Conservation (phyloP, 2,888 invertebrate species). For the Hypomecis punctinalis region DNA sequence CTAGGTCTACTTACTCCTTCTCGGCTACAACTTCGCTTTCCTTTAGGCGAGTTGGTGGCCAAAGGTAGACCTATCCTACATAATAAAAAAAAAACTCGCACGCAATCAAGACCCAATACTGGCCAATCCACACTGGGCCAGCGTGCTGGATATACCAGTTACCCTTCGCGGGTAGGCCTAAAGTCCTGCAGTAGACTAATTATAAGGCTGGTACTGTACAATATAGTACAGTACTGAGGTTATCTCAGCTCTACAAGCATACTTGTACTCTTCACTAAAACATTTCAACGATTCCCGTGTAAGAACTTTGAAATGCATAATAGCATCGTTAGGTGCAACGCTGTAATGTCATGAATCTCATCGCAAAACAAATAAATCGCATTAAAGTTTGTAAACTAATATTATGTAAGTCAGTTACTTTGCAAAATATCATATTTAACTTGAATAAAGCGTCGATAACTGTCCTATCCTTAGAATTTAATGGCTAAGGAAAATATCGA, state of each 20-base stretch:
- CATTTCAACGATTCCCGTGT: not conserved
- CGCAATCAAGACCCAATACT: too few species aligned
- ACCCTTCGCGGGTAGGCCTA: too few species aligned
- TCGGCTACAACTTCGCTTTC: too few species aligned
- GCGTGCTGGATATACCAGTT: too few species aligned
- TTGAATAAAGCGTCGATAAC: constrained; percentile 22
- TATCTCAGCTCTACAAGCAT: not conserved
- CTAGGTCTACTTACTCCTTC: too few species aligned
- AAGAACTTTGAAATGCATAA: constrained; percentile 8
- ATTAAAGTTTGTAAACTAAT: constrained; percentile 15
- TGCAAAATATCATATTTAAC: constrained; percentile 20
- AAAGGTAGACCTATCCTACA: too few species aligned
- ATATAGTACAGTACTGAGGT: not conserved
- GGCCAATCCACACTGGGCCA: too few species aligned
- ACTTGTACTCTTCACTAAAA: too few species aligned
- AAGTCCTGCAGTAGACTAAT: too few species aligned
- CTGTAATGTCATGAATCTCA: not conserved
- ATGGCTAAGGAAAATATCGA: constrained; percentile 1
- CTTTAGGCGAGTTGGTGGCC: too few species aligned
- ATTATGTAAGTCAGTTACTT: constrained; percentile 13
- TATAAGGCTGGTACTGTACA: too few species aligned
- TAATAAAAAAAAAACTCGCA: too few species aligned
- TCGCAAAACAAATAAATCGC: constrained; percentile 15
- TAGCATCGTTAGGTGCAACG: not conserved
- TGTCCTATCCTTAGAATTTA: constrained; percentile 18